Base-by-base conservation (phyloP, 2,113 vertebrate species). In the Python bivittatus region DNA sequence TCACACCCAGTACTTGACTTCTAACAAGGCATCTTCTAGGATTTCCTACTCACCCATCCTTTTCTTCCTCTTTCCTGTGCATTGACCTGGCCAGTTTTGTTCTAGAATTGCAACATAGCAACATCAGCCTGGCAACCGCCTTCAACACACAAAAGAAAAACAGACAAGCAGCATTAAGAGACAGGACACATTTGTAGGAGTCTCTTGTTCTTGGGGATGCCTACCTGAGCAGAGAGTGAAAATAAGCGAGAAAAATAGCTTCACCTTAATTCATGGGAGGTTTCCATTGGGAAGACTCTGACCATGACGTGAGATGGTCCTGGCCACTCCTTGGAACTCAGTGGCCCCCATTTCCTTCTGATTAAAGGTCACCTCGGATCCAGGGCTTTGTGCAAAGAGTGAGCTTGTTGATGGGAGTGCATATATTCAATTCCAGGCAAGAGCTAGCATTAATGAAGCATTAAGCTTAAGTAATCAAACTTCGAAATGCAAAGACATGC, bases 71-170 rank as follows among this genome's bases (percentile, higher is more conserved):
- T 61, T 61, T 85, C 90, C 90, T 89, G 23, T 92, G 90, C 93
- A 61, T 48, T 85, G 42, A 27, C 56, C 29, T 86, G 90, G 33
- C 52, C 61, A 64, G 86, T 90, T 53, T 85, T 38, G 91, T 95
- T 95, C 91, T 89, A 79, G 93, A 94, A 97, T 90, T 93, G 92
- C 96, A 96, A 95, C 96, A 92, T 95, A 97, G 97, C 96, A 97
- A 97, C 95, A 0, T 92, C 93, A 96, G 94, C 97, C 95, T 97
- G 97, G 96, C 95, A 97, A 97, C 96, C 95, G 94, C 96, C 94
- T 93, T 94, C 96, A 94, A 94, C 15, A 92, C 95, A 96, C 90
- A 94, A 95, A 96, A 95, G 94, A 29, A 68, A 92, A 96, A 93
- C 1, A 95, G 96, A 95, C 93, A 96, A 96, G 95, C 57, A 94